Base-by-base conservation (phyloP, 23 tunicate species). In the Trididemnum nubilum region DNA sequence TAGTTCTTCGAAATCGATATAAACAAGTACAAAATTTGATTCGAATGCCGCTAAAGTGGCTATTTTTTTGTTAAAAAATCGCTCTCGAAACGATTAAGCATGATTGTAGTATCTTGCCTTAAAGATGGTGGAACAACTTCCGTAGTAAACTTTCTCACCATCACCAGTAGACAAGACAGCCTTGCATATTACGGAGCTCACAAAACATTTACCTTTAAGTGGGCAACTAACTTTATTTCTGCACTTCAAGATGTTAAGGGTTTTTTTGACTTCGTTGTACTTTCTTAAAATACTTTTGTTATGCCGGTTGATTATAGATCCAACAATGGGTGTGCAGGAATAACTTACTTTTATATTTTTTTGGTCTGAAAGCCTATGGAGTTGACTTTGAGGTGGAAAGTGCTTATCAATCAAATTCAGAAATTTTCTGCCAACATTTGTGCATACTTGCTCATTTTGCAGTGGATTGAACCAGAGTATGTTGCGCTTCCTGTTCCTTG, bases 381-480 rank as follows among this genome's bases (percentile, higher is more conserved):
- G 67, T 5, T 26, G 22, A 26, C n/a, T 15, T 23, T 61, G 18
- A 3, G 67, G 67, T 4, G 67, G 67, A 26, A 61, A 61, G 67
- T 61, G 67, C 67, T 61, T 61, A 26, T 61, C 29, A 24, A 61
- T 15, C 5, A 61, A 26, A 15, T 61, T 21, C 28, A 61, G 29
- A 26, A 61, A 61, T 3, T 61, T n/a, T 3, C 26, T 15, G 26
- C 67, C 67, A 61, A 61, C 4, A n/a, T 61, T 61, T n/a, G 67
- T 61, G 26, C 5, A 22, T 21, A 61, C 67, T 12, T 61, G 26
- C 25, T 21, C 5, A 24, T n/a, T 61, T 3, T 12, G n/a, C n/a
- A 5, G 67, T 21, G 67, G 26, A 61, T 61, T 61, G 67, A 61
- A 61, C 67, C 67, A 61, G 67, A 24, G 5, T 23, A 61, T 61